phyloP scores from a whole-genome alignment of 1,140 invertebrate genomes.

The Archivesica marissinica region DNA sequence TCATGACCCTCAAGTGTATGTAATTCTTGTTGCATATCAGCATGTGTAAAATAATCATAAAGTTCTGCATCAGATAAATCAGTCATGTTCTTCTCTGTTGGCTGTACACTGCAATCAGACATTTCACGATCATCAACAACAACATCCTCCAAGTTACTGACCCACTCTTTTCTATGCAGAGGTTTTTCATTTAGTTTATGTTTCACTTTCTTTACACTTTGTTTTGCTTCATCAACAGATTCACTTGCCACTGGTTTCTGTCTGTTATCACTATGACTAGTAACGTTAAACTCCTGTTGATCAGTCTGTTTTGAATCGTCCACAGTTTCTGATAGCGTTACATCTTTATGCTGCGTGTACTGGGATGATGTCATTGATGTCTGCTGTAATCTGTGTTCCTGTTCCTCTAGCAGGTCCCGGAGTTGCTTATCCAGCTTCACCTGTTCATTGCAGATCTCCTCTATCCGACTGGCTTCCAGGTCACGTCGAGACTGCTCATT shows the following conservation, averaged over 20 bases:
- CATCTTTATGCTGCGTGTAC: neutral
- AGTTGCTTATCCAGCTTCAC: constrained; percentile 63
- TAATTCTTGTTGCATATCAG: neutral
- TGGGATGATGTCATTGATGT: constrained; percentile 22
- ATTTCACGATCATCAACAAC: constrained; percentile 17
- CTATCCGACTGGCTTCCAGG: constrained; percentile 47
- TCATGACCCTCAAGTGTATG: neutral
- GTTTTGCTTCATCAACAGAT: neutral
- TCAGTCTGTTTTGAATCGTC: neutral
- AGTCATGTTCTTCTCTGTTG: neutral
- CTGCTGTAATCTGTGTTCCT: constrained; percentile 61
- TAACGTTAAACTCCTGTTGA: neutral
- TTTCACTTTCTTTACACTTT: neutral
- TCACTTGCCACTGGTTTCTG: neutral
- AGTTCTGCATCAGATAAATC: constrained; percentile 35
- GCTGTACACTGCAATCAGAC: constrained; percentile 6
- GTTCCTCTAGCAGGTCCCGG: constrained; percentile 65
- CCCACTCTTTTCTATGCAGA: constrained; percentile 57
- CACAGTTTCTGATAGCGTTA: constrained; percentile 20
- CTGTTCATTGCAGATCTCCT: constrained; percentile 63
- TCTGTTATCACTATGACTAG: neutral
- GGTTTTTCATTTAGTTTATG: constrained; percentile 24
- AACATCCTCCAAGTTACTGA: constrained; percentile 30
- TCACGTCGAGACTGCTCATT: constrained; percentile 65
- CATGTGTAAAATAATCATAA: constrained; percentile 1